These are phyloP conservation scores for Cephus cinctus DNA, from an alignment of 1,140 invertebrate species.

Conservation along the genomic window DNA sequence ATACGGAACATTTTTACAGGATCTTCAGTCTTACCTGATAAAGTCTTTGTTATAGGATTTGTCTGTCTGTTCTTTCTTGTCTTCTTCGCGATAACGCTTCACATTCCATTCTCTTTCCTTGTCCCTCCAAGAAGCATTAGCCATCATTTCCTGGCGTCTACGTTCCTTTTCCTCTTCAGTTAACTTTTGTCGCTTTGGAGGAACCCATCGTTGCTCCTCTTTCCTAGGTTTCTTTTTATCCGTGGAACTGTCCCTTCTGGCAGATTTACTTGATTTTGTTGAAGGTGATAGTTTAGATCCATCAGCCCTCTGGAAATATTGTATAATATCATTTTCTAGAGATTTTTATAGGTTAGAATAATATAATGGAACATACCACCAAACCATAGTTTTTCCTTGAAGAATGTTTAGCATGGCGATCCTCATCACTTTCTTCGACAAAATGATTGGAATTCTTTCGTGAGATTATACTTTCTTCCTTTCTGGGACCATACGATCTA, in stretches of 20 bases:
- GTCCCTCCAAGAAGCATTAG: conserved; percentile 72
- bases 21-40: conserved; percentile 51
- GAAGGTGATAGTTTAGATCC: conserved; percentile 44
- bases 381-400: conserved; percentile 45
- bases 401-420: conserved; percentile 18
- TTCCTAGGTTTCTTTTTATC: conserved; percentile 27
- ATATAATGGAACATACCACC: conserved; percentile 25
- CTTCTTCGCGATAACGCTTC: conserved; percentile 64
- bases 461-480: conserved; percentile 33
- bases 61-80: conserved; percentile 60
- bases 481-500: conserved; percentile 35
- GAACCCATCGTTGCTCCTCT: conserved; percentile 39
- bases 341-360: conserved; percentile 11
- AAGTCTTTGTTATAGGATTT: conserved; percentile 57
- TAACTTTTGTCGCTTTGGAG: conserved; percentile 50
- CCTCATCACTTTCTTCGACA: conserved; percentile 12
- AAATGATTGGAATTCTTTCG: conserved; percentile 19
- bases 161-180: conserved; percentile 71
- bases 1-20: conserved; percentile 8
- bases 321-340: conserved; percentile 1
- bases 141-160: conserved; percentile 77
- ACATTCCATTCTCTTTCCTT: conserved; percentile 66
- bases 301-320: conserved; percentile 42
- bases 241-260: conserved; percentile 9
- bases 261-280: conserved; percentile 17